These are phyloP conservation scores for Pedetes capensis DNA, from an alignment of 2,113 vertebrate genomes.

Conservation along the genomic window DNA sequence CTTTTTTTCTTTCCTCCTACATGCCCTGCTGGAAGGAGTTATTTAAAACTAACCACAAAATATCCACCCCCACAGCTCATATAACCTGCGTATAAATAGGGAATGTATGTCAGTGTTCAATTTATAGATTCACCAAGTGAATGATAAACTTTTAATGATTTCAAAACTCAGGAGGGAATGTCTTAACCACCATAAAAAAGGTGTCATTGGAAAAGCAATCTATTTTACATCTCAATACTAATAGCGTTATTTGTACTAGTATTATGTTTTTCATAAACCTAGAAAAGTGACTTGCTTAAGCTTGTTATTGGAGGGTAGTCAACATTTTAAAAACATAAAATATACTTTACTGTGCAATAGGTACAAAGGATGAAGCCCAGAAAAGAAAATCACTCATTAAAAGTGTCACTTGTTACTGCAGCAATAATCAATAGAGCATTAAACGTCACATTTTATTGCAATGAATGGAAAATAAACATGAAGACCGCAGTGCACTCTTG, in stretches of 20 bases:
- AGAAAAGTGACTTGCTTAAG: background rate
- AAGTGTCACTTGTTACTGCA: slow-evolving; percentile 61
- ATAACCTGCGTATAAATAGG: slow-evolving; percentile 3
- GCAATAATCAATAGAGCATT: slow-evolving; percentile 38
- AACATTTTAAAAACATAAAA: background rate
- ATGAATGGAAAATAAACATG: slow-evolving; percentile 52
- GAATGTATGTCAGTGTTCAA: background rate
- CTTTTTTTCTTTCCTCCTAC: background rate
- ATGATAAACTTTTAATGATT: slow-evolving; percentile 46
- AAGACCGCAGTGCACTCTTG: background rate
- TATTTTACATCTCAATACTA: background rate
- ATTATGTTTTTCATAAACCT: background rate
- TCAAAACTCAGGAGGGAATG: background rate
- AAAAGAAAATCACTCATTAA: slow-evolving; percentile 40
- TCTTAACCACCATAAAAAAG: background rate
- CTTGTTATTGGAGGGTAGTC: background rate
- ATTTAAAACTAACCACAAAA: slow-evolving; percentile 41
- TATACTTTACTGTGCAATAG: background rate
- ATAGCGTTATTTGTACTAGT: background rate
- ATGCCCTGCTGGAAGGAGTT: background rate
- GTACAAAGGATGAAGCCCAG: background rate
- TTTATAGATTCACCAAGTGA: background rate
- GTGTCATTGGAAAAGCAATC: background rate
- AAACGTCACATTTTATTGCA: slow-evolving; percentile 50
- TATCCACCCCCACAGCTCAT: background rate